Percentiles rank a stretch among this genome's conserved stretches.
These are phyloP conservation scores for Probaryconus sp. DNA, from an alignment of 1,140 invertebrate genomes.

Conservation along the genomic window DNA sequence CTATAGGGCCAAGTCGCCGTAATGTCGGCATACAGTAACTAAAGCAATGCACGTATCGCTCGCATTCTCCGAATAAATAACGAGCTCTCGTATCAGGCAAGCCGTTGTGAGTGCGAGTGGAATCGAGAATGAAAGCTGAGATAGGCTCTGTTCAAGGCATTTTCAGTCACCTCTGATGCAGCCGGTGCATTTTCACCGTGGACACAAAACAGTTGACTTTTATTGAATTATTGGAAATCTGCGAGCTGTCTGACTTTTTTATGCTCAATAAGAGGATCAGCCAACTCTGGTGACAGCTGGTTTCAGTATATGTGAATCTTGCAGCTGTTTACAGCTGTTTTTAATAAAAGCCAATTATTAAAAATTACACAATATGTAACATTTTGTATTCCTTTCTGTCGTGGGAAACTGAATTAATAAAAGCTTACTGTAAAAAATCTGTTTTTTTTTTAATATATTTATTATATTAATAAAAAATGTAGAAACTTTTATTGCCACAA, in stretches of 20 bases:
- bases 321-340: slow-evolving; percentile 47
- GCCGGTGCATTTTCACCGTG: slow-evolving; percentile 54
- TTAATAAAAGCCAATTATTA: slow-evolving; percentile 9
- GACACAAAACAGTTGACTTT: slow-evolving; percentile 43
- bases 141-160: slow-evolving; percentile 53
- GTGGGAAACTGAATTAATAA: slow-evolving; percentile 12
- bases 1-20: slow-evolving; percentile 40
- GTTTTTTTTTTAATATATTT: too few relatives aligned
- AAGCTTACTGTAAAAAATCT: too few relatives aligned
- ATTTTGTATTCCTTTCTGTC: slow-evolving; percentile 10
- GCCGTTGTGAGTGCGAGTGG: slow-evolving; percentile 41
- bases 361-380: neutral
- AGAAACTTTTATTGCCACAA: too few relatives aligned
- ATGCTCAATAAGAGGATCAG: slow-evolving; percentile 15
- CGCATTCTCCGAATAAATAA: slow-evolving; percentile 62
- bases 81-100: slow-evolving; percentile 53
- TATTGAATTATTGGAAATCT: slow-evolving; percentile 57
- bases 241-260: slow-evolving; percentile 29
- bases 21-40: slow-evolving; percentile 58
- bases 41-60: slow-evolving; percentile 61
- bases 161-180: slow-evolving; percentile 48
- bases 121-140: slow-evolving; percentile 54
- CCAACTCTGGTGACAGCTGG: slow-evolving; percentile 30
- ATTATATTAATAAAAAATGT: too few relatives aligned
- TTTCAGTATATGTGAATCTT: slow-evolving; percentile 6